Percentiles rank a stretch among this genome's conserved stretches.
phyloP scores from a whole-genome alignment of 2,888 invertebrate genomes.

The Trileptium ribeirensis region DNA sequence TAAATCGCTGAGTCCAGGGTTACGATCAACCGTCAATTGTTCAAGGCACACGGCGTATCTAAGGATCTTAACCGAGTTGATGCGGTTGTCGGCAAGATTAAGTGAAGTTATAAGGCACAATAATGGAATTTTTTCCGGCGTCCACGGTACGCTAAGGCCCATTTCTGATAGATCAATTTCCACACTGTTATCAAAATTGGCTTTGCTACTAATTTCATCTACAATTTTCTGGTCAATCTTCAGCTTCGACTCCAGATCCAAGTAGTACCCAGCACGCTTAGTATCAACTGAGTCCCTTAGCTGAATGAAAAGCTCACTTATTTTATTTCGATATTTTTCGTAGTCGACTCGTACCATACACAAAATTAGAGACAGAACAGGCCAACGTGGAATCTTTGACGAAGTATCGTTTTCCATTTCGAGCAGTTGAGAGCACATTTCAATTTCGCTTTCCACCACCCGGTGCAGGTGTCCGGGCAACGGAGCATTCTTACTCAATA shows the following conservation, averaged over 20 bases:
- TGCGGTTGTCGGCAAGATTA: background rate
- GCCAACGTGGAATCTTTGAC: background rate
- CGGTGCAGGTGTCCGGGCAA: background rate
- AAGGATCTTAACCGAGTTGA: background rate
- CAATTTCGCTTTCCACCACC: background rate
- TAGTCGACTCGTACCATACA: background rate
- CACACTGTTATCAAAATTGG: too few relatives aligned
- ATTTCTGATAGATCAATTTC: background rate
- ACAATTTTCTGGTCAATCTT: background rate
- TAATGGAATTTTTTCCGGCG: background rate
- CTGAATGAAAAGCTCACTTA: too few relatives aligned
- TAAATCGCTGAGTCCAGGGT: background rate
- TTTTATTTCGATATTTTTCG: too few relatives aligned
- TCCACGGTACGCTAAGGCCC: background rate
- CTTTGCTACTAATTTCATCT: background rate
- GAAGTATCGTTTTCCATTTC: too few relatives aligned
- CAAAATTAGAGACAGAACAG: background rate
- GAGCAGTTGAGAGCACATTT: background rate
- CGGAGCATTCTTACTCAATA: background rate
- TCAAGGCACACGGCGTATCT: background rate
- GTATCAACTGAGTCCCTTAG: too few relatives aligned
- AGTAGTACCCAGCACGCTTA: background rate
- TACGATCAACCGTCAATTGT: background rate
- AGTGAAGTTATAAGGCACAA: background rate
- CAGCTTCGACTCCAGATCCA: background rate